A percentile compares a stretch with the other conserved stretches of the same genome.
phyloP scores from a whole-genome alignment of 1,140 invertebrate genomes.

The Neuroterus valhalla region DNA sequence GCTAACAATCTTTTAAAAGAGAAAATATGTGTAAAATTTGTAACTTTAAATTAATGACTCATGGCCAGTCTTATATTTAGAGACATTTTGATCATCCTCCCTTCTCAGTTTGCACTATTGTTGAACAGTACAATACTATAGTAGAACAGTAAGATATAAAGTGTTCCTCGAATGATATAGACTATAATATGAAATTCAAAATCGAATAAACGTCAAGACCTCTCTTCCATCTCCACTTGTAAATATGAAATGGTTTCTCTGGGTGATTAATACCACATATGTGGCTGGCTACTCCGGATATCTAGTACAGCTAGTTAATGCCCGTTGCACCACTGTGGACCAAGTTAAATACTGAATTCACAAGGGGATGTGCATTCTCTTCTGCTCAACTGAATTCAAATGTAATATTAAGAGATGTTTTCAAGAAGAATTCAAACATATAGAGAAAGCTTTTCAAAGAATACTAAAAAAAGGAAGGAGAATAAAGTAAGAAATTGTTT shows the following conservation, averaged over 20 bases:
- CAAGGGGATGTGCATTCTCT: constrained; percentile 10
- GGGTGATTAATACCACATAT: constrained; percentile 46
- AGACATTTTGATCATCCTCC: too few relatives aligned
- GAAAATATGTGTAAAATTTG: too few relatives aligned
- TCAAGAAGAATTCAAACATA: background rate
- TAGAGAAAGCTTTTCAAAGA: background rate
- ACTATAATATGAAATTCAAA: constrained; percentile 5
- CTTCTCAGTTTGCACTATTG: background rate
- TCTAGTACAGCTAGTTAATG: constrained; percentile 21
- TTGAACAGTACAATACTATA: background rate
- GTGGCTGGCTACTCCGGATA: constrained; percentile 39
- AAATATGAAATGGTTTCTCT: constrained; percentile 50
- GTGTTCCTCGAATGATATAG: background rate
- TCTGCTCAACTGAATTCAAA: background rate
- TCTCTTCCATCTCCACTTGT: constrained; percentile 33
- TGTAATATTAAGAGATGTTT: constrained; percentile 6
- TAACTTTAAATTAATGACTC: too few relatives aligned
- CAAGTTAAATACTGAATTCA: constrained; percentile 9
- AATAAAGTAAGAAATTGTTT: constrained; percentile 8
- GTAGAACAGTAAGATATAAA: background rate
- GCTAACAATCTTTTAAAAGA: too few relatives aligned
- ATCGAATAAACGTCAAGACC: background rate
- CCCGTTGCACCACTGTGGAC: background rate
- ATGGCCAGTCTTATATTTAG: too few relatives aligned
- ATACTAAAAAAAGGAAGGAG: background rate